phyloP scores from a whole-genome alignment of 2,113 vertebrate species.

The Amphiprion ocellaris region DNA sequence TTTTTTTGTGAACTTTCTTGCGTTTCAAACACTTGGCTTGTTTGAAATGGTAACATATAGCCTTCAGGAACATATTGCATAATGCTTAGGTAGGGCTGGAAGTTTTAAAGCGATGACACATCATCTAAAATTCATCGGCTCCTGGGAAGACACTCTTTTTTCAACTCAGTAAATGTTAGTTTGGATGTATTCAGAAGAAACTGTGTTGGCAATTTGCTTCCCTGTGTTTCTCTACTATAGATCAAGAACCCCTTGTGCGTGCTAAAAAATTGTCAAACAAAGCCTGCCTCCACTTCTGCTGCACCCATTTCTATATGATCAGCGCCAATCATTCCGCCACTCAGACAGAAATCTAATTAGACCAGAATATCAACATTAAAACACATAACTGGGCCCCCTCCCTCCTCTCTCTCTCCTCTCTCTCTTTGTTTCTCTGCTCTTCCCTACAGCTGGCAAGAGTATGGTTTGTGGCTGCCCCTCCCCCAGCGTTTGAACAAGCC shows the following conservation, averaged over 20 bases:
- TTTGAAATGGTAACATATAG: conserved; percentile 21
- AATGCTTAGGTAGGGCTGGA: conserved; percentile 35
- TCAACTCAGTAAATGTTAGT: conserved; percentile 33
- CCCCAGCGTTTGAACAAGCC: conserved; percentile 85
- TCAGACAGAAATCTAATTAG: conserved; percentile 84
- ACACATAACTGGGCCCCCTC: conserved; percentile 66
- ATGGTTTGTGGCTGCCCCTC: conserved; percentile 82
- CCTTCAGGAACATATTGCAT: conserved; percentile 22
- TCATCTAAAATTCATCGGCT: conserved; percentile 33
- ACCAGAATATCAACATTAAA: conserved; percentile 83
- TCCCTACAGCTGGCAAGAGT: conserved; percentile 85
- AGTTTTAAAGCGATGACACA: conserved; percentile 5
- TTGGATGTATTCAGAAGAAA: conserved; percentile 47
- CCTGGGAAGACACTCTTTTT: conserved; percentile 19
- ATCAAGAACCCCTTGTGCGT: conserved; percentile 64
- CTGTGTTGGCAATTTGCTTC: conserved; percentile 54
- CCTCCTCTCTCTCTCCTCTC: conserved; percentile 51
- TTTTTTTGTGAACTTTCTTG: conserved; percentile 3
- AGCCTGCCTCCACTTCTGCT: conserved; percentile 49
- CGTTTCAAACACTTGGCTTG: background rate
- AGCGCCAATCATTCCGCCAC: conserved; percentile 76
- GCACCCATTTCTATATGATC: conserved; percentile 64
- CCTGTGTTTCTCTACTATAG: conserved; percentile 61
- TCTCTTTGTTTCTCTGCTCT: conserved; percentile 79
- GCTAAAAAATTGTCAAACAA: conserved; percentile 44